A percentile compares a stretch with the other conserved stretches of the same genome.
Evolutionary conservation across 2,888 invertebrate genomes (phyloP).

Genomic region (Osmoderma eremita): DNA sequence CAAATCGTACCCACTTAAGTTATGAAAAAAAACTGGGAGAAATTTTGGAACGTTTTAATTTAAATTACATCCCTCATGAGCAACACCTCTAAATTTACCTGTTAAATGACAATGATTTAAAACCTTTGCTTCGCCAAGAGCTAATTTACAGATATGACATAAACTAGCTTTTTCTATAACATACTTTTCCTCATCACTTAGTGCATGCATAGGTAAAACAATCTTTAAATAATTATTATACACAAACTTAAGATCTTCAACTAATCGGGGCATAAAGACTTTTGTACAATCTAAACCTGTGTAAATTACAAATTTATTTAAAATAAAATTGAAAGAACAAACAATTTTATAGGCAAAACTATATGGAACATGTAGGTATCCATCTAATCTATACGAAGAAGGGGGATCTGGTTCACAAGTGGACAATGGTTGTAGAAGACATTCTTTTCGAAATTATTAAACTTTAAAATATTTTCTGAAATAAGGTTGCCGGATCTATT

Average conservation of each 20-base stretch:
- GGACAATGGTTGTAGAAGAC: no score
- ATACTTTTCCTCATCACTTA: not conserved
- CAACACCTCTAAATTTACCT: slow-evolving; percentile 30
- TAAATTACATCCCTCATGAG: slow-evolving; percentile 44
- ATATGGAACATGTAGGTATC: not conserved
- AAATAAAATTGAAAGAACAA: slow-evolving; percentile 11
- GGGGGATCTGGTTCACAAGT: no score
- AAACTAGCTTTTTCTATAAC: not conserved
- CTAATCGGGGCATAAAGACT: slow-evolving; percentile 11
- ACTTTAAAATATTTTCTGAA: no score
- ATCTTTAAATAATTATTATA: slow-evolving; percentile 8
- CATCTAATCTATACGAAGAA: no score
- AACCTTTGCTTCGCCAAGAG: slow-evolving; percentile 14
- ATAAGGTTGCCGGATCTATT: no score
- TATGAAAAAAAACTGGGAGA: slow-evolving; percentile 46
- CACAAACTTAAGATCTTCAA: slow-evolving; percentile 18
- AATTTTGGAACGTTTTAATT: slow-evolving; percentile 41
- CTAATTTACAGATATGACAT: slow-evolving; percentile 33
- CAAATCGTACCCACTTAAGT: slow-evolving; percentile 44
- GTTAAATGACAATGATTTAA: no score
- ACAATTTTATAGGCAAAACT: slow-evolving; percentile 22
- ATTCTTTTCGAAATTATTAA: no score
- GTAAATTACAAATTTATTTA: slow-evolving; percentile 36
- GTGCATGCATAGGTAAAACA: not conserved
- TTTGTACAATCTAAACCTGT: slow-evolving; percentile 29